Base-by-base conservation (phyloP, 2,113 vertebrate species). In the Hippocampus comes region DNA sequence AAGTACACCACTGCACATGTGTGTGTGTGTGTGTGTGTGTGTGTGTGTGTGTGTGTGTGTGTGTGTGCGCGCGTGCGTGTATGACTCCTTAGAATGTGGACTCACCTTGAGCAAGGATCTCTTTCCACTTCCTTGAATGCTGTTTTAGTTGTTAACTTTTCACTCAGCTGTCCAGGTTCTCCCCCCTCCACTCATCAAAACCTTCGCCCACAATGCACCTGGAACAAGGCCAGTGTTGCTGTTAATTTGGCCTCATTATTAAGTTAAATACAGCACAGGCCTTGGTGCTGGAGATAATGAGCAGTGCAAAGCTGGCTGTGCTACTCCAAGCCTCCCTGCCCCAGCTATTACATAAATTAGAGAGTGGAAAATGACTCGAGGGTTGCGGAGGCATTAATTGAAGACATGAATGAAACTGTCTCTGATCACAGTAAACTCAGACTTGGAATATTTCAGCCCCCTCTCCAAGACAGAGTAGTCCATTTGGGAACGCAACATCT, bases 281-380 rank as follows among this genome's bases (percentile, higher is more conserved):
- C 75, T 67, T 51, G 3, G 91, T 89, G 91, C 75, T 90, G 67
- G 92, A 92, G 88, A 91, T 94, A 94, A 94, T 93, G 92, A 94
- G 93, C 88, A 93, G 88, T 75, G 87, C 87, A 90, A 82, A 88
- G 85, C 90, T 88, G 91, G 88, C 89, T 90, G 90, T 88, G 88
- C 82, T 86, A 90, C 85, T 91, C 89, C 78, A 84, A 90, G 90
- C 75, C 93, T 91, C 86, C 15, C 88, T 90, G 89, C 90, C 91
- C 81, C 70, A 90, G 87, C 89, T 85, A 93, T 94, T 93, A 94
- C 82, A 93, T 89, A 91, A 94, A 94, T 94, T 91, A 94, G 85
- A 90, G 91, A 89, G 91, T 93, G 91, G 92, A 94, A 94, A 93
- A 92, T 92, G 88, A 94, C 92, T 91, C 86, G 89, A 89, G 90